A percentile compares a stretch with the other conserved stretches of the same genome.
Evolutionary conservation across 2,113 vertebrate species (phyloP).

Genomic region (Barbus barbus): DNA sequence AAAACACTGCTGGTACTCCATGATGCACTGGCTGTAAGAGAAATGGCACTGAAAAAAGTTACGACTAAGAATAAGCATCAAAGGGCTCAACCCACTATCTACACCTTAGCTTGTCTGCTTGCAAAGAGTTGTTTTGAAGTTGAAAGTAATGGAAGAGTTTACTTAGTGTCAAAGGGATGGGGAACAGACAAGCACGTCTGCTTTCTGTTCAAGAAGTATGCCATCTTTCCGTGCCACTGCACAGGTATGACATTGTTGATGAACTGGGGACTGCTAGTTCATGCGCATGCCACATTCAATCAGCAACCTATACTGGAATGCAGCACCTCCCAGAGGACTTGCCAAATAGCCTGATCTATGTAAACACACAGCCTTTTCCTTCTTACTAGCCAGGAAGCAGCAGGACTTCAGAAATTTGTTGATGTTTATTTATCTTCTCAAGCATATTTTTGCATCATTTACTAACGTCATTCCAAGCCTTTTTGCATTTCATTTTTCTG

Average conservation of each 20-base stretch:
- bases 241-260: conserved; percentile 65
- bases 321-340: conserved; percentile 67
- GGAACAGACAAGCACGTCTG: not conserved
- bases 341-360: conserved; percentile 66
- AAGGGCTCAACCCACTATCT: conserved; percentile 1
- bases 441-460: no score
- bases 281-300: conserved; percentile 63
- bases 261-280: conserved; percentile 54
- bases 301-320: conserved; percentile 68
- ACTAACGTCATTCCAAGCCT: not conserved
- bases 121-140: conserved; percentile 47
- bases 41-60: not conserved
- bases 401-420: not conserved
- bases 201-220: conserved; percentile 41
- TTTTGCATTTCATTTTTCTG: not conserved
- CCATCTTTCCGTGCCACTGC: conserved; percentile 43
- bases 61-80: conserved; percentile 42
- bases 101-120: not conserved
- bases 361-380: conserved; percentile 64
- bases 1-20: not conserved
- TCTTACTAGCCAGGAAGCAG: conserved; percentile 16
- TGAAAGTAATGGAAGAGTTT: conserved; percentile 47
- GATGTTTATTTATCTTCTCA: not conserved
- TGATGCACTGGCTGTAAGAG: not conserved
- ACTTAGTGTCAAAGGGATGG: conserved; percentile 18